Percentiles rank a stretch among this genome's conserved stretches.
These are phyloP conservation scores for Lasioglossum albipes DNA, from an alignment of 1,140 invertebrate species.

Conservation along the genomic window DNA sequence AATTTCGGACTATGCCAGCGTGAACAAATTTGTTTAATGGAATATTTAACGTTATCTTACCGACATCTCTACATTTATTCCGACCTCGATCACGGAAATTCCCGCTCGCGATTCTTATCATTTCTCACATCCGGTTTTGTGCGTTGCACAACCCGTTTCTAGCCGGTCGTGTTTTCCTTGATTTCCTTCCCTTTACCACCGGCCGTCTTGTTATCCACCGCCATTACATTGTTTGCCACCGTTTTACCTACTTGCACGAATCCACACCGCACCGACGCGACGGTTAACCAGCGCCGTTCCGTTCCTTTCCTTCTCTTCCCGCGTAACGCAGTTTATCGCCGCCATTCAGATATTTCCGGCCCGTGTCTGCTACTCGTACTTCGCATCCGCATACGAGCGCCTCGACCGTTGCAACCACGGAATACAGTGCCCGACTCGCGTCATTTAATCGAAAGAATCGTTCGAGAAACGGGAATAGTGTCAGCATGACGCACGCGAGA, in stretches of 20 bases:
- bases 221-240: neutral
- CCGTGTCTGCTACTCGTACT: neutral
- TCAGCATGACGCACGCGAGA: neutral
- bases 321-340: slow-evolving; percentile 1
- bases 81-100: neutral
- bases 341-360: slow-evolving; percentile 5
- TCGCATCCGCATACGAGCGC: neutral
- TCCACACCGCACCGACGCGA: neutral
- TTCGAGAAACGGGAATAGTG: slow-evolving; percentile 3
- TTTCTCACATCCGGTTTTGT: neutral
- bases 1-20: too few relatives aligned
- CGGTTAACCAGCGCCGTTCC: neutral
- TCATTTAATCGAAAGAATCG: slow-evolving; percentile 1
- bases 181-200: neutral
- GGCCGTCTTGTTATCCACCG: neutral
- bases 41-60: neutral
- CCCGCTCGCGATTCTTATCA: neutral
- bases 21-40: too few relatives aligned
- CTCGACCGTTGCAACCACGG: neutral
- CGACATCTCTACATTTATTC: too few relatives aligned
- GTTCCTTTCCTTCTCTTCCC: neutral
- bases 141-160: neutral
- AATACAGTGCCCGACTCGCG: neutral
- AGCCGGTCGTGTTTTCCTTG: neutral
- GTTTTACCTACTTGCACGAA: neutral